Evolutionary conservation across 2,888 invertebrate species (phyloP).

Genomic region (Allygus modestus): DNA sequence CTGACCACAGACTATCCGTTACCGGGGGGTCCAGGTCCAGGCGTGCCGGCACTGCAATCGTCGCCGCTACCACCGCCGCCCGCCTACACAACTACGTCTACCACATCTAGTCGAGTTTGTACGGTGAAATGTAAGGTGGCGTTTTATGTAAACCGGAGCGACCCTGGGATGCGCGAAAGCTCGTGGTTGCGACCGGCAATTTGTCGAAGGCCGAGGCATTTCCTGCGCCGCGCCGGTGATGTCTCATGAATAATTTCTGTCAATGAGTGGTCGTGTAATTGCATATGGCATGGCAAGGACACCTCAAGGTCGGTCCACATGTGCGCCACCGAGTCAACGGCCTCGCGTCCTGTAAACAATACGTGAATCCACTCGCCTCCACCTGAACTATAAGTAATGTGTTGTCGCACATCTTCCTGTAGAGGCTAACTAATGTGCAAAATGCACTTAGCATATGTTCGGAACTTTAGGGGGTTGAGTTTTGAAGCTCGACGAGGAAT

Average conservation of each 20-base stretch:
- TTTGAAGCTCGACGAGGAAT: too few species aligned
- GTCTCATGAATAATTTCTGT: conserved; percentile 45
- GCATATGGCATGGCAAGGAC: conserved; percentile 38
- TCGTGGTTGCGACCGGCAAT: not conserved
- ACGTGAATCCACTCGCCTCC: too few species aligned
- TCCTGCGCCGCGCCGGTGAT: conserved; percentile 26
- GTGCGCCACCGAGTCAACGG: conserved; percentile 8
- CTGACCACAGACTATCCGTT: conserved; percentile 57
- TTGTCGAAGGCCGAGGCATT: conserved; percentile 31
- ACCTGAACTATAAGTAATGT: too few species aligned
- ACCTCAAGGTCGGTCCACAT: not conserved
- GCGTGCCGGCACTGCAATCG: conserved; percentile 1
- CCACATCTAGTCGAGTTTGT: too few species aligned
- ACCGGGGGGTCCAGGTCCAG: conserved; percentile 30
- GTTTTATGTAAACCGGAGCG: too few species aligned
- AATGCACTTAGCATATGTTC: too few species aligned
- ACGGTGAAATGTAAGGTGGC: too few species aligned
- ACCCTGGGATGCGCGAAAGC: not conserved
- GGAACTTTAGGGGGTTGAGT: too few species aligned
- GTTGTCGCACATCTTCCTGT: too few species aligned
- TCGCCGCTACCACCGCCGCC: not conserved
- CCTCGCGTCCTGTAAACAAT: not conserved
- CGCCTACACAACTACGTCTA: not conserved
- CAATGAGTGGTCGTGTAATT: conserved; percentile 48
- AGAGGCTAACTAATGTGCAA: too few species aligned